phyloP scores from a whole-genome alignment of 2,113 vertebrate genomes.

The Engystomops pustulosus region DNA sequence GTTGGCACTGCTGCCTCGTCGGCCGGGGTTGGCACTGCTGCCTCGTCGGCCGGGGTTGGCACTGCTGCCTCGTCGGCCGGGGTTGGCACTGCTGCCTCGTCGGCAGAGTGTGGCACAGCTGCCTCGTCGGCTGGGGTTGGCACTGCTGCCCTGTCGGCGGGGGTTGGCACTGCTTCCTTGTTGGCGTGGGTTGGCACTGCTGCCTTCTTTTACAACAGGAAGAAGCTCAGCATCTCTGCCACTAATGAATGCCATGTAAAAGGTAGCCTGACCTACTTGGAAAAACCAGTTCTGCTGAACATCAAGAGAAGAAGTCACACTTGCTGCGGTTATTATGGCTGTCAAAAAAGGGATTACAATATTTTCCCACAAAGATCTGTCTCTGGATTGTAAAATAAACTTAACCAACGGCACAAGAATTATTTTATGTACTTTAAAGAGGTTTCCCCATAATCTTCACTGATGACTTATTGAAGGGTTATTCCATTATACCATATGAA shows the following conservation, averaged over 20 bases:
- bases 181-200: background rate
- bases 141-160: too few relatives aligned
- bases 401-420: background rate
- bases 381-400: background rate
- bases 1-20: too few relatives aligned
- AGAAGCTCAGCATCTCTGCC: background rate
- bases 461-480: background rate
- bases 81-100: too few relatives aligned
- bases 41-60: too few relatives aligned
- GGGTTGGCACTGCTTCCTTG: too few relatives aligned
- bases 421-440: background rate
- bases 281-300: conserved; percentile 45
- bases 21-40: too few relatives aligned
- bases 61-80: too few relatives aligned
- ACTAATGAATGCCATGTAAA: conserved; percentile 9
- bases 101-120: too few relatives aligned
- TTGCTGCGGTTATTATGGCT: background rate
- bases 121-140: too few relatives aligned
- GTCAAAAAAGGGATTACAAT: background rate
- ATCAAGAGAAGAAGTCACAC: background rate
- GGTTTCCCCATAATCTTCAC: background rate
- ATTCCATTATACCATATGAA: too few relatives aligned
- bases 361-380: background rate
- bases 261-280: conserved; percentile 49
- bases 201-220: background rate